Evolutionary conservation across 2,888 invertebrate genomes (phyloP).

Genomic region (Drosophila prolongata): DNA sequence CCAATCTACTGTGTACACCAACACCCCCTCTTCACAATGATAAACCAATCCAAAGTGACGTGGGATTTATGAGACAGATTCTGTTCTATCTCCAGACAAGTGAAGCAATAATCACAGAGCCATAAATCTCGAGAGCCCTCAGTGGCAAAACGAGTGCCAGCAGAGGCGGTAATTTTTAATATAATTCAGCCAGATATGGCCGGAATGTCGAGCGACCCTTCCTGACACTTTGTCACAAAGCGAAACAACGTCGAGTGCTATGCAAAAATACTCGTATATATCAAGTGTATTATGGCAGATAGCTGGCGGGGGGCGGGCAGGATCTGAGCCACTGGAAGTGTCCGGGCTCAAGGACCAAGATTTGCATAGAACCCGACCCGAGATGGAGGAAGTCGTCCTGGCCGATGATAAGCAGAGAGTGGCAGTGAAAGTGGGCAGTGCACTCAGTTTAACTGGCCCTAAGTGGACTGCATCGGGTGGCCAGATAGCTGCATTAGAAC

Average conservation of each 20-base stretch:
- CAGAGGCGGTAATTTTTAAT: conserved; percentile 69
- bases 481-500: conserved; percentile 75
- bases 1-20: neutral
- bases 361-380: conserved; percentile 55
- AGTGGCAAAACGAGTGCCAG: conserved; percentile 26
- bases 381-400: conserved; percentile 41
- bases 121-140: conserved; percentile 67
- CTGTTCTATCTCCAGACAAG: conserved; percentile 67
- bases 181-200: conserved; percentile 63
- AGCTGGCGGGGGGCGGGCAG: conserved; percentile 19
- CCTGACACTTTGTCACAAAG: conserved; percentile 73
- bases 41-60: conserved; percentile 46
- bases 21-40: conserved; percentile 7
- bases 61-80: conserved; percentile 51
- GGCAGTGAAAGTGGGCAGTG: conserved; percentile 64
- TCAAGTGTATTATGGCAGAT: conserved; percentile 60
- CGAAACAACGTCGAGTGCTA: conserved; percentile 57
- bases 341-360: conserved; percentile 62
- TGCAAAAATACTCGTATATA: conserved; percentile 62
- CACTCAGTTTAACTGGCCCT: conserved; percentile 60
- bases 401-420: conserved; percentile 56
- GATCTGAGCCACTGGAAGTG: conserved; percentile 16
- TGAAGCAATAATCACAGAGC: conserved; percentile 73
- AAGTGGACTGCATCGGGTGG: conserved; percentile 75
- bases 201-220: conserved; percentile 60